These are phyloP conservation scores for Temnothorax longispinosus DNA, from an alignment of 1,140 invertebrate genomes.

Conservation along the genomic window DNA sequence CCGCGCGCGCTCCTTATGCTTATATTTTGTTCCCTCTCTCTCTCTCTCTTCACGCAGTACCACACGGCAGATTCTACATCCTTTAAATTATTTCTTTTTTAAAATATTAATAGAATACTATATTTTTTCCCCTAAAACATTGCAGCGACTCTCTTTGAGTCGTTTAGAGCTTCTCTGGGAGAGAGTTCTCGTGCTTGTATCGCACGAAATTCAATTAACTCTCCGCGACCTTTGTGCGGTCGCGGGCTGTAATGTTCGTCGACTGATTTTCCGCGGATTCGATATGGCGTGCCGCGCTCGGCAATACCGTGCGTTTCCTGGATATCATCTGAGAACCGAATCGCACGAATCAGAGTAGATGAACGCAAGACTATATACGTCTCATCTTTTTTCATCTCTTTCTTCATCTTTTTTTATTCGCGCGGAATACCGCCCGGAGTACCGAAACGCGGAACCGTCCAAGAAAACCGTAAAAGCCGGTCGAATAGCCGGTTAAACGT, in stretches of 20 bases:
- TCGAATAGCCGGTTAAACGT: not conserved
- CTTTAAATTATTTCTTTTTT: not conserved
- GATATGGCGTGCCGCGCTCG: not conserved
- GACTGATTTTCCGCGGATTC: constrained; percentile 25
- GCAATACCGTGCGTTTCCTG: not conserved
- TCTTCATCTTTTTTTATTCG: not conserved
- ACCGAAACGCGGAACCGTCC: not conserved
- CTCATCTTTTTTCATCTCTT: not conserved
- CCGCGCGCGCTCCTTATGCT: not conserved
- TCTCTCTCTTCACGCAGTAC: not conserved
- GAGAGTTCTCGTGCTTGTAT: not conserved
- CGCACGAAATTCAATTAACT: constrained; percentile 62
- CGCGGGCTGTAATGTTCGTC: not conserved
- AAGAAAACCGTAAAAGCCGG: not conserved
- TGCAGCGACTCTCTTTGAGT: not conserved
- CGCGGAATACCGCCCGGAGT: not conserved
- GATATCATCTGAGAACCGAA: not conserved
- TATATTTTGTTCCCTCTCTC: not conserved
- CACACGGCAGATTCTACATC: not conserved
- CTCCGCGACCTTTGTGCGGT: constrained; percentile 10
- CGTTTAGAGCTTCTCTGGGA: not conserved
- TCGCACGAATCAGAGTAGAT: constrained; percentile 1
- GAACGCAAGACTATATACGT: not conserved
- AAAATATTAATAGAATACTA: not conserved
- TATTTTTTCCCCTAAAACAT: not conserved